A percentile compares a stretch with the other conserved stretches of the same genome.
Conservation (phyloP, 1,140 invertebrate genomes). For the Semibalanus balanoides region DNA sequence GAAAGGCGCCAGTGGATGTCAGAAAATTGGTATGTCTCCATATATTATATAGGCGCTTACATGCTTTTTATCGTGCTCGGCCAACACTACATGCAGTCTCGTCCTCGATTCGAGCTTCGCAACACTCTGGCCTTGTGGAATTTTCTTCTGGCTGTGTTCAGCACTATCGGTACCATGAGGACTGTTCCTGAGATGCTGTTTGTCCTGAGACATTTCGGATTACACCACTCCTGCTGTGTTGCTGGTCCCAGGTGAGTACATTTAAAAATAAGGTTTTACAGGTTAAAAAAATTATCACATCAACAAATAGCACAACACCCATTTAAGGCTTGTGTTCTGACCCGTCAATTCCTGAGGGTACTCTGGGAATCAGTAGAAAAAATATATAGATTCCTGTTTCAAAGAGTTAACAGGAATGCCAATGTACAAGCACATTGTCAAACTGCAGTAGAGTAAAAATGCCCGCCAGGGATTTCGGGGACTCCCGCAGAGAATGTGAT, state of each 20-base stretch:
- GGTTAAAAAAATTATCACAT: too few species aligned
- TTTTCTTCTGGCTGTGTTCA: slow-evolving; percentile 75
- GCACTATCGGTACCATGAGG: slow-evolving; percentile 74
- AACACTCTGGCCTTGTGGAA: slow-evolving; percentile 83
- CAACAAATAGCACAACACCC: too few species aligned
- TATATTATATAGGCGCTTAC: slow-evolving; percentile 81
- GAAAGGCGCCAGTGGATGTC: slow-evolving; percentile 85
- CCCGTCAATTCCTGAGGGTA: too few species aligned
- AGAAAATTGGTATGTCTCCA: slow-evolving; percentile 83
- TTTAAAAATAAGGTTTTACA: too few species aligned
- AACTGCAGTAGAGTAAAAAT: too few species aligned
- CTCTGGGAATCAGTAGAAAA: too few species aligned
- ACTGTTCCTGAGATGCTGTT: slow-evolving; percentile 77
- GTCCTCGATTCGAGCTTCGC: slow-evolving; percentile 72
- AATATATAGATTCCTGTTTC: too few species aligned
- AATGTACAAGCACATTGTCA: too few species aligned
- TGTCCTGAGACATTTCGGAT: slow-evolving; percentile 66
- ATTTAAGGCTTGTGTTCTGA: too few species aligned
- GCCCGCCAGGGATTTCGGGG: too few species aligned
- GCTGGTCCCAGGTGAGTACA: neutral
- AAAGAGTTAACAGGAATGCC: too few species aligned
- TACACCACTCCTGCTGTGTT: slow-evolving; percentile 78
- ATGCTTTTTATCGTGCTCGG: slow-evolving; percentile 86
- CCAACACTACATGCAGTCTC: slow-evolving; percentile 79
- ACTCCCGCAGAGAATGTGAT: too few species aligned